phyloP scores from a whole-genome alignment of 2,113 vertebrate species.

The Oncorhynchus keta region DNA sequence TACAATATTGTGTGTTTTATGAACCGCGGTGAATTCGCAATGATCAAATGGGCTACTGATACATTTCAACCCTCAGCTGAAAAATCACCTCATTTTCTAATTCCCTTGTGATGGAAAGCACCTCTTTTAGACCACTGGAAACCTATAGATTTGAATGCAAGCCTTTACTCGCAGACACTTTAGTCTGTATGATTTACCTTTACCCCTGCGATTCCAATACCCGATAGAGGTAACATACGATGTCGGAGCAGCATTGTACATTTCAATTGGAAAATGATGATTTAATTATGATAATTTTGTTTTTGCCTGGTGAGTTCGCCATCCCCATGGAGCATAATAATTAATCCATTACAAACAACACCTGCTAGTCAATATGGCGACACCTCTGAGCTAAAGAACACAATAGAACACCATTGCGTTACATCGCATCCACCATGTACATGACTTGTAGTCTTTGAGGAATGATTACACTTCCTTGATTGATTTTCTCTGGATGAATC shows the following conservation, averaged over 20 bases:
- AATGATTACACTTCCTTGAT: constrained; percentile 22
- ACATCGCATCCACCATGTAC: constrained; percentile 18
- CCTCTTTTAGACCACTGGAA: neutral
- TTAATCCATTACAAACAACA: constrained; percentile 63
- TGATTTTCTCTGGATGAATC: neutral
- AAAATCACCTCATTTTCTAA: neutral
- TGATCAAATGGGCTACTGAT: neutral
- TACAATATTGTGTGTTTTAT: too few relatives aligned
- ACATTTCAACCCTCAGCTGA: neutral
- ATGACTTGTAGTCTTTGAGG: constrained; percentile 36
- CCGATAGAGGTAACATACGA: neutral
- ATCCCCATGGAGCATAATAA: constrained; percentile 46
- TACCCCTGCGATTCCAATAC: too few relatives aligned
- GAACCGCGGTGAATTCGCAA: neutral
- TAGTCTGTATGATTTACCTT: too few relatives aligned
- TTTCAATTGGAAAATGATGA: constrained; percentile 54
- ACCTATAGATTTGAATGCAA: constrained; percentile 1
- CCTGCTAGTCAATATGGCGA: constrained; percentile 58
- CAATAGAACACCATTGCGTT: constrained; percentile 23
- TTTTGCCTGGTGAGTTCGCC: constrained; percentile 36
- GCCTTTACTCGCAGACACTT: neutral
- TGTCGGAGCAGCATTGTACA: constrained; percentile 21
- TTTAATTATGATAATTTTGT: constrained; percentile 58
- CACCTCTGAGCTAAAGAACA: constrained; percentile 41
- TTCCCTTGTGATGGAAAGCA: neutral